These are phyloP conservation scores for Chaetogeoica ovagalla DNA, from an alignment of 2,888 invertebrate genomes.

Conservation along the genomic window DNA sequence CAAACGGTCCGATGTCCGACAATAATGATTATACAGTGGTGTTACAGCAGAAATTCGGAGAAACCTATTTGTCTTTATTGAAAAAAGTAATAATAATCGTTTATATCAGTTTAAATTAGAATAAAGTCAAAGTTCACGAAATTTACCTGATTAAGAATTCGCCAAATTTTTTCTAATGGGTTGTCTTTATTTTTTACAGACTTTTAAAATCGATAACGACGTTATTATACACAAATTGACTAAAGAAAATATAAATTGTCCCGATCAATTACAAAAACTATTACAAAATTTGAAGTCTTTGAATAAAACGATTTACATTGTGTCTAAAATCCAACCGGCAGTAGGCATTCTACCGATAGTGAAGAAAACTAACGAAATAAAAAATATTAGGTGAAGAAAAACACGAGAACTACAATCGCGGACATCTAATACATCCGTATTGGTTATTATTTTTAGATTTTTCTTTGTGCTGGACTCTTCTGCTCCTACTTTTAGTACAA, in stretches of 20 bases:
- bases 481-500: slow-evolving; percentile 39
- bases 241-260: slow-evolving; percentile 1
- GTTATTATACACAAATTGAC: slow-evolving; percentile 6
- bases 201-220: background rate
- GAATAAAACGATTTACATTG: slow-evolving; percentile 12
- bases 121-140: no score
- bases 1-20: background rate
- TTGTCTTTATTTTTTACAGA: background rate
- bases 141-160: no score
- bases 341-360: slow-evolving; percentile 14
- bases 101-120: no score
- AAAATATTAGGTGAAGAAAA: slow-evolving; percentile 18
- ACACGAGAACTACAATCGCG: no score
- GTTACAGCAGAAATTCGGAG: slow-evolving; percentile 14
- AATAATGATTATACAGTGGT: background rate
- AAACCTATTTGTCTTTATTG: slow-evolving; percentile 1
- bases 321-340: background rate
- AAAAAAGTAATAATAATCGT: slow-evolving; percentile 24
- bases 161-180: no score
- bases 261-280: background rate
- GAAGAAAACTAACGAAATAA: background rate
- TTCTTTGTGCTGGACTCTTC: slow-evolving; percentile 51
- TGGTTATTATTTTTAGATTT: slow-evolving; percentile 37
- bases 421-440: background rate
- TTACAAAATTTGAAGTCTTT: background rate